Evolutionary conservation across 2,888 invertebrate genomes (phyloP), one percentile per base, ranked within the genome.

Genomic region (Synergus gifuensis): DNA sequence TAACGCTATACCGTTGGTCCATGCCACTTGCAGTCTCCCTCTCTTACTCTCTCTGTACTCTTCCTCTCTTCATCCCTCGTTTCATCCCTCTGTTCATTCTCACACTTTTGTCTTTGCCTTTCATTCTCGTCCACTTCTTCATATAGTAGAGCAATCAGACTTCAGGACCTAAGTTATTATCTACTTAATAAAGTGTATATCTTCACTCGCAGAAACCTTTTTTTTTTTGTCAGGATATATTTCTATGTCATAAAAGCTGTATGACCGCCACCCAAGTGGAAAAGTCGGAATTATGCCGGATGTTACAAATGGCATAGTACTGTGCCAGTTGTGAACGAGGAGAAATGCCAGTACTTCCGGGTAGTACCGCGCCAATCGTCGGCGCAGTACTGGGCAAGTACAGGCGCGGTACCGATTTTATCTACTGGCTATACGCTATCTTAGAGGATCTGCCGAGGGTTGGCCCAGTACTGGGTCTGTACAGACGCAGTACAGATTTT

Each of bases 1-100:
- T 78, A 78, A 77, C 78, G 79, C 78, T 77, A 76, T 76, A 77
- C 76, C 77, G 80, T 54, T 64, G 66, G 63, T 62, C 78, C 78
- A 76, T 78, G 76, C 49, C 79, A 81, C 81, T 83, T 83, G 79
- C 54, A 44, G 49, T 67, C 69, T 60, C 58, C 58, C 76, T 11
- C 4, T 36, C 16, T 11, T 54, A 28, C 22, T 22, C 66, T 76
- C 77, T 77, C 77, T 77, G 76, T 81, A 78, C 60, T 82, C 78
- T 77, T 73, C 64, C 58, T 76, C 14, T 18, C 66, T 54, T 76
- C 78, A 76, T 77, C 18, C n/a, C 78, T 67, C 60, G 42, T 14
- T 76, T 54, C 78, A 76, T 77, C 16, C n/a, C 78, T 67, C 60
- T 42, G 16, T 76, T 54, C 49, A 58, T 78, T 76, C 62, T 16